Conservation (phyloP, 2,888 invertebrate genomes). For the Drosophila merina region DNA sequence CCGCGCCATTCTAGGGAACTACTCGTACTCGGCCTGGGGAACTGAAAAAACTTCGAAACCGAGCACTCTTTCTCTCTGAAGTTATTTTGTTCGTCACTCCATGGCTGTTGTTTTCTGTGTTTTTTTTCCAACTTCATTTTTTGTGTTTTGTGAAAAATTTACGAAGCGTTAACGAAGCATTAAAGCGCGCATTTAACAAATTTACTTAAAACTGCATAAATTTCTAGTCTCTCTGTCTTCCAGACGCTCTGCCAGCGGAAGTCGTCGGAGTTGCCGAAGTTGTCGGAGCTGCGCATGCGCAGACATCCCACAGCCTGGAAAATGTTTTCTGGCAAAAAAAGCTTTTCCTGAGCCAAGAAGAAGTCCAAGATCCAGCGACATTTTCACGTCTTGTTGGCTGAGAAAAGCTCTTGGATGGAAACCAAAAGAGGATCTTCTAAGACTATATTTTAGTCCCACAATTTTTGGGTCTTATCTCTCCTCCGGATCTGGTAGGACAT, state of each 20-base stretch:
- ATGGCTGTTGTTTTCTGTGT: slow-evolving; percentile 4
- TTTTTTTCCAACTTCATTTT: slow-evolving; percentile 11
- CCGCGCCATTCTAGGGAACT: slow-evolving; percentile 24
- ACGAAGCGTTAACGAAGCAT: slow-evolving; percentile 83
- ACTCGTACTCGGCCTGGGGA: slow-evolving; percentile 11
- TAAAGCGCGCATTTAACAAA: slow-evolving; percentile 83
- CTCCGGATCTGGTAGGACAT: slow-evolving; percentile 33
- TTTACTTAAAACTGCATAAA: slow-evolving; percentile 82
- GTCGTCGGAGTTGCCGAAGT: slow-evolving; percentile 52
- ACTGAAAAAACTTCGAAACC: not conserved
- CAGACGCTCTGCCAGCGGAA: slow-evolving; percentile 27
- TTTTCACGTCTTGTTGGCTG: slow-evolving; percentile 60
- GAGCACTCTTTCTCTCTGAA: slow-evolving; percentile 16
- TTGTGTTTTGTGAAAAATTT: slow-evolving; percentile 73
- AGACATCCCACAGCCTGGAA: slow-evolving; percentile 47
- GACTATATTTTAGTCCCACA: too few relatives aligned
- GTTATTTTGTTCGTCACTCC: slow-evolving; percentile 43
- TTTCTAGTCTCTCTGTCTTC: slow-evolving; percentile 57
- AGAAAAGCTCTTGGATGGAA: slow-evolving; percentile 2
- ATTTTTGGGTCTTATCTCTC: slow-evolving; percentile 14
- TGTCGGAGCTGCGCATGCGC: slow-evolving; percentile 62
- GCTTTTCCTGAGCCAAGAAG: slow-evolving; percentile 6
- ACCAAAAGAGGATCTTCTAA: not conserved
- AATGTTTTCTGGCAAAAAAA: slow-evolving; percentile 9
- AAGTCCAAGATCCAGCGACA: slow-evolving; percentile 20